These are phyloP conservation scores for Dryobota labecula DNA, from an alignment of 2,888 invertebrate species.

Conservation along the genomic window DNA sequence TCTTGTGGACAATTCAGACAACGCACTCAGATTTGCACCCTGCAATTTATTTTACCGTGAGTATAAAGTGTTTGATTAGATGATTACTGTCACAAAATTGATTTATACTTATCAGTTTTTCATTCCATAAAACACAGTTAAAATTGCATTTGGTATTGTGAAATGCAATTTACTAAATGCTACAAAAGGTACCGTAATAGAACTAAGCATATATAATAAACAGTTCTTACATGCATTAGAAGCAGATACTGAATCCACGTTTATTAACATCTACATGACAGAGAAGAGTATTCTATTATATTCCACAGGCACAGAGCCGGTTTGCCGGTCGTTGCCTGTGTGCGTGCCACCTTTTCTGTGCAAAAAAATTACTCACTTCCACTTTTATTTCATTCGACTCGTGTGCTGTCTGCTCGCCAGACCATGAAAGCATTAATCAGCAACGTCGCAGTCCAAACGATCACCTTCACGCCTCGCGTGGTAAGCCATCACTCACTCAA, in stretches of 20 bases:
- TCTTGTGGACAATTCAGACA: too few relatives aligned
- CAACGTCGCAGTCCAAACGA: neutral
- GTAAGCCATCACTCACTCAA: slow-evolving; percentile 12
- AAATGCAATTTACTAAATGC: neutral
- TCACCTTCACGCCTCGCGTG: slow-evolving; percentile 14
- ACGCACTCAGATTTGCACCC: neutral
- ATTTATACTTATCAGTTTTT: too few relatives aligned
- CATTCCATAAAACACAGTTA: neutral
- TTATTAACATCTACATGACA: neutral
- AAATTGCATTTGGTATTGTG: neutral
- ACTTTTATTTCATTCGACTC: neutral
- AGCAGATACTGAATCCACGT: neutral
- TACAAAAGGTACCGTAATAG: neutral
- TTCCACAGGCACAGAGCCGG: neutral
- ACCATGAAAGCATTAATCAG: slow-evolving; percentile 35
- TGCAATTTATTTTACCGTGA: neutral
- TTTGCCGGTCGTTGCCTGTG: too few relatives aligned
- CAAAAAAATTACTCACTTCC: neutral
- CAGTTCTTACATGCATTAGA: neutral
- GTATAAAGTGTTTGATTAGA: neutral
- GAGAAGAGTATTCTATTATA: too few relatives aligned
- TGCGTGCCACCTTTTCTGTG: neutral
- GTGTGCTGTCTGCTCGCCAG: slow-evolving; percentile 19
- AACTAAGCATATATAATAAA: neutral
- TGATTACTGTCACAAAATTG: neutral